A percentile compares a stretch with the other conserved stretches of the same genome.
phyloP scores from a whole-genome alignment of 2,888 invertebrate species.

The Cataglyphis albicans region DNA sequence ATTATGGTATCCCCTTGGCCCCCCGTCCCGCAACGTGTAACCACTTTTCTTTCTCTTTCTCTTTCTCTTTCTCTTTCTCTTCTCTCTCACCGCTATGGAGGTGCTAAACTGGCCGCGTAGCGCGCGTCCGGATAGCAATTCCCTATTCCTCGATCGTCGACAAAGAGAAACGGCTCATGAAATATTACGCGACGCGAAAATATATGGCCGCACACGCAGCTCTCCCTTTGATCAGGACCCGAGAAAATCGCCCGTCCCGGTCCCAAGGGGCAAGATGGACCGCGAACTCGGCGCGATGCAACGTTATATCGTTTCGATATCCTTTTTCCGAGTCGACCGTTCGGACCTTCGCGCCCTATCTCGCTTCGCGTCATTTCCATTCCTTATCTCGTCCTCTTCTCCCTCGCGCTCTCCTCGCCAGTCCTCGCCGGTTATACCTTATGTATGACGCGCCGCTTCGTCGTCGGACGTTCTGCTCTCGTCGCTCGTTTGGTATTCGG shows the following conservation, averaged over 20 bases:
- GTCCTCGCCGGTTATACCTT: slow-evolving; percentile 82
- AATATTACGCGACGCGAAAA: slow-evolving; percentile 79
- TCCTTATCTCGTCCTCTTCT: slow-evolving; percentile 53
- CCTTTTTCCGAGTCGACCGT: slow-evolving; percentile 57
- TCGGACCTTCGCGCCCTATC: slow-evolving; percentile 55
- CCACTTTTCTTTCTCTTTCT: slow-evolving; percentile 47
- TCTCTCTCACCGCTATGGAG: slow-evolving; percentile 56
- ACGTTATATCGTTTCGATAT: slow-evolving; percentile 78
- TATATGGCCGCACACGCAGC: slow-evolving; percentile 71
- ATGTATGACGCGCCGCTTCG: slow-evolving; percentile 82
- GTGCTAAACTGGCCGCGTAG: slow-evolving; percentile 58
- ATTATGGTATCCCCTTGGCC: slow-evolving; percentile 68
- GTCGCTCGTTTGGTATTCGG: slow-evolving; percentile 85
- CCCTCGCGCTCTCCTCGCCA: slow-evolving; percentile 36
- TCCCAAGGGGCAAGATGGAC: slow-evolving; percentile 77
- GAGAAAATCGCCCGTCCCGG: slow-evolving; percentile 81
- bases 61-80: slow-evolving; percentile 34
- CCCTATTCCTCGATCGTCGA: slow-evolving; percentile 75
- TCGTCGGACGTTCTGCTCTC: slow-evolving; percentile 77
- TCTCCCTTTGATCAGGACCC: slow-evolving; percentile 83
- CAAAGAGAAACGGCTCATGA: slow-evolving; percentile 80
- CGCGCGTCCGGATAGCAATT: slow-evolving; percentile 63
- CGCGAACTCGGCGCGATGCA: slow-evolving; percentile 67
- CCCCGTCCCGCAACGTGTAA: slow-evolving; percentile 49
- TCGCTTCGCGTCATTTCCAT: slow-evolving; percentile 45